Conservation (phyloP, 1,140 invertebrate genomes). For the Bombus sylvicola region DNA sequence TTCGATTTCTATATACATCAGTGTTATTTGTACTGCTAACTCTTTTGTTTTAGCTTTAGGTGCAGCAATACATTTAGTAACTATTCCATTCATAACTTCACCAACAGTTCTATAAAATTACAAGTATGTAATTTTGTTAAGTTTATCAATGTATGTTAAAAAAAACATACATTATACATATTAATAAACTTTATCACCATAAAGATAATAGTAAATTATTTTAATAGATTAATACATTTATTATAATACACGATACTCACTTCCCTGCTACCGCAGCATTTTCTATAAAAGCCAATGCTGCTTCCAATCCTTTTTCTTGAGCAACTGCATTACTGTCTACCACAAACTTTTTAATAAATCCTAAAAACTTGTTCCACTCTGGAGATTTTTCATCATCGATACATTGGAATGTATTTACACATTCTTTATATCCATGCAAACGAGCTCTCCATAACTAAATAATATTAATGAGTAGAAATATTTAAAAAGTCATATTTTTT, state of each 20-base stretch:
- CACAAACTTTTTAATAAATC: slow-evolving; percentile 98
- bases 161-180: neutral
- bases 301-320: slow-evolving; percentile 97
- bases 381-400: slow-evolving; percentile 96
- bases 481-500: neutral
- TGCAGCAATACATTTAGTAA: slow-evolving; percentile 95
- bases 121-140: slow-evolving; percentile 40
- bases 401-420: slow-evolving; percentile 92
- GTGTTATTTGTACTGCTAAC: slow-evolving; percentile 92
- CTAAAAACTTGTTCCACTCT: slow-evolving; percentile 95
- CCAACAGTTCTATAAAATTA: slow-evolving; percentile 88
- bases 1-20: slow-evolving; percentile 98
- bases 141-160: neutral
- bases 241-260: slow-evolving; percentile 79
- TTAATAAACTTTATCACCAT: neutral
- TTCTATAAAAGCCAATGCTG: slow-evolving; percentile 94
- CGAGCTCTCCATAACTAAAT: slow-evolving; percentile 95
- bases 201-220: neutral
- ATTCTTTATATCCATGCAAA: slow-evolving; percentile 96
- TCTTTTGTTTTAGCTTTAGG: slow-evolving; percentile 96
- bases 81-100: slow-evolving; percentile 95
- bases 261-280: slow-evolving; percentile 92
- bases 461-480: slow-evolving; percentile 37
- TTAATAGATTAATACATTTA: neutral
- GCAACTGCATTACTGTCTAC: slow-evolving; percentile 96